Evolutionary conservation across 2,113 vertebrate genomes (phyloP).

Genomic region (Lates calcarifer): DNA sequence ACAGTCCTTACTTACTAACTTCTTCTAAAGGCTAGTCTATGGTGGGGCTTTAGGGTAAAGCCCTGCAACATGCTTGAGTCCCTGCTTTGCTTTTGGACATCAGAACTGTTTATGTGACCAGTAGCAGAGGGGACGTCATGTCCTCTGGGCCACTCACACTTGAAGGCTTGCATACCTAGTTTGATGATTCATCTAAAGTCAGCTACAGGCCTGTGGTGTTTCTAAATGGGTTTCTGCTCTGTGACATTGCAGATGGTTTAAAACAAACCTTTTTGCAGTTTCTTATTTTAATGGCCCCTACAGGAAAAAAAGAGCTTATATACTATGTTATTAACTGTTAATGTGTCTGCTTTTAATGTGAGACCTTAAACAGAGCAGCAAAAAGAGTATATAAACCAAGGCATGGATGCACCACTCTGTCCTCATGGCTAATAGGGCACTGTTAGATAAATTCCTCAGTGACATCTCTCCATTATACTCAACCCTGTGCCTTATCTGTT

Average conservation of each 20-base stretch:
- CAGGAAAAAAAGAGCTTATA: constrained; percentile 9
- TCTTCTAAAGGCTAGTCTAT: not conserved
- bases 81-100: constrained; percentile 5
- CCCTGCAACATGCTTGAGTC: not conserved
- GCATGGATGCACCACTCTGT: constrained; percentile 27
- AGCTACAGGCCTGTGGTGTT: constrained; percentile 17
- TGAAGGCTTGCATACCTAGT: constrained; percentile 35
- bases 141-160: constrained; percentile 12
- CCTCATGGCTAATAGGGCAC: constrained; percentile 57
- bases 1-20: not conserved
- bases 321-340: not conserved
- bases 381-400: constrained; percentile 41
- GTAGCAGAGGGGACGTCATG: constrained; percentile 21
- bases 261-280: constrained; percentile 15
- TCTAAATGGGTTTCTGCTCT: constrained; percentile 40
- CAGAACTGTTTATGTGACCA: constrained; percentile 18
- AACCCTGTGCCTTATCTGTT: constrained; percentile 50
- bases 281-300: constrained; percentile 35
- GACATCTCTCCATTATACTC: constrained; percentile 72
- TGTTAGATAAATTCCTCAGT: constrained; percentile 56
- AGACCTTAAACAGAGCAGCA: constrained; percentile 18
- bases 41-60: not conserved
- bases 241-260: constrained; percentile 50
- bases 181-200: constrained; percentile 52
- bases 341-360: constrained; percentile 38